phyloP scores from a whole-genome alignment of 2,797 vertebrate genomes.

The Sarcoramphus papa region DNA sequence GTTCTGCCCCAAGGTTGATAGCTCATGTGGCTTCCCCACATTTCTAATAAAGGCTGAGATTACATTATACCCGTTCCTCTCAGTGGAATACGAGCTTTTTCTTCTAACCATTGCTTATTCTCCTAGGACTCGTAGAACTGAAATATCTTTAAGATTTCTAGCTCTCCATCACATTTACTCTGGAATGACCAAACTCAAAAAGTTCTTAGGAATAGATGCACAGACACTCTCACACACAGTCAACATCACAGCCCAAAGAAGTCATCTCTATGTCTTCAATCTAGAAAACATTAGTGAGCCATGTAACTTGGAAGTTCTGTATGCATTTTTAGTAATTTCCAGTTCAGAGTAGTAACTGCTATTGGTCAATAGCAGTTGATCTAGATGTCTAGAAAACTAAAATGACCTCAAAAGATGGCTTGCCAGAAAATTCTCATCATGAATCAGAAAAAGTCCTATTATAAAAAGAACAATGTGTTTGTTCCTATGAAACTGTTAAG shows the following conservation, averaged over 20 bases:
- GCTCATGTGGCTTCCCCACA: not conserved
- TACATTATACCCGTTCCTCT: not conserved
- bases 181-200: not conserved
- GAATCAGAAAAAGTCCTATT: not conserved
- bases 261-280: not conserved
- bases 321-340: not conserved
- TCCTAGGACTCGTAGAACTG: not conserved
- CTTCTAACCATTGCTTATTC: not conserved
- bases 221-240: not conserved
- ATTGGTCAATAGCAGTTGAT: not conserved
- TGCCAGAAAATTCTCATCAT: not conserved
- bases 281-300: not conserved
- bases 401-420: not conserved
- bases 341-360: not conserved
- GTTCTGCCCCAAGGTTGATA: not conserved
- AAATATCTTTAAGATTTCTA: not conserved
- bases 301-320: not conserved
- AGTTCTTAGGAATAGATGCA: not conserved
- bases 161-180: not conserved
- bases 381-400: not conserved
- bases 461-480: not conserved
- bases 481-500: not conserved
- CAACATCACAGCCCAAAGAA: not conserved
- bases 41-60: not conserved
- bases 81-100: not conserved